These are phyloP conservation scores for Ochropleura leucogaster DNA, from an alignment of 2,888 invertebrate species.

Conservation along the genomic window DNA sequence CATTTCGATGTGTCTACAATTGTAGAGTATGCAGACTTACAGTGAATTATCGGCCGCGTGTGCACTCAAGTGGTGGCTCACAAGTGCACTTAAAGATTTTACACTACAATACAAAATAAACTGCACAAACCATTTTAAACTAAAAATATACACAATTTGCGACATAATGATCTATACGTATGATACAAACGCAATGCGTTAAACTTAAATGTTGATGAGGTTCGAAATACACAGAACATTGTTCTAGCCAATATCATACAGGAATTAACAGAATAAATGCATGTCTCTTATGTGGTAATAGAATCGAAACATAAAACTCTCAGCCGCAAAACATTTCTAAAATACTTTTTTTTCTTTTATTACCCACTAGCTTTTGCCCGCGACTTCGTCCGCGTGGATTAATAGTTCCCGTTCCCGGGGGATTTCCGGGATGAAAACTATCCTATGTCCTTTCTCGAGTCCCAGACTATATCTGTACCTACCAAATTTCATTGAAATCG, in stretches of 20 bases:
- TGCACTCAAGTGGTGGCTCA: too few relatives aligned
- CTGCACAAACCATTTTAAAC: slow-evolving; percentile 42
- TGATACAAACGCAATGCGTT: slow-evolving; percentile 19
- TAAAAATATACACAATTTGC: slow-evolving; percentile 38
- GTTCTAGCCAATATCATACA: neutral
- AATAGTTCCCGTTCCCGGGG: too few relatives aligned
- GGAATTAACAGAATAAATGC: neutral
- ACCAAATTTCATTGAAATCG: too few relatives aligned
- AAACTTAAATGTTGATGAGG: neutral
- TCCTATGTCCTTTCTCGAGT: too few relatives aligned
- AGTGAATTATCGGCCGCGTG: slow-evolving; percentile 1
- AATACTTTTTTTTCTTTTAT: too few relatives aligned
- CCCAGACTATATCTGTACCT: too few relatives aligned
- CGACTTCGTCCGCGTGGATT: too few relatives aligned
- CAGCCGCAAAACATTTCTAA: too few relatives aligned
- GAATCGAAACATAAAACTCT: neutral
- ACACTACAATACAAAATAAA: slow-evolving; percentile 36
- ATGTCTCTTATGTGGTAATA: neutral
- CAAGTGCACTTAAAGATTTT: slow-evolving; percentile 1
- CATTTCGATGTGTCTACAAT: too few relatives aligned
- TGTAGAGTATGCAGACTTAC: too few relatives aligned
- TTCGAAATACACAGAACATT: slow-evolving; percentile 10
- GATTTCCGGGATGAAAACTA: too few relatives aligned
- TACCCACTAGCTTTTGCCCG: too few relatives aligned
- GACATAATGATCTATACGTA: slow-evolving; percentile 24